Conservation (phyloP, 1,140 invertebrate genomes). For the Maniola jurtina region DNA sequence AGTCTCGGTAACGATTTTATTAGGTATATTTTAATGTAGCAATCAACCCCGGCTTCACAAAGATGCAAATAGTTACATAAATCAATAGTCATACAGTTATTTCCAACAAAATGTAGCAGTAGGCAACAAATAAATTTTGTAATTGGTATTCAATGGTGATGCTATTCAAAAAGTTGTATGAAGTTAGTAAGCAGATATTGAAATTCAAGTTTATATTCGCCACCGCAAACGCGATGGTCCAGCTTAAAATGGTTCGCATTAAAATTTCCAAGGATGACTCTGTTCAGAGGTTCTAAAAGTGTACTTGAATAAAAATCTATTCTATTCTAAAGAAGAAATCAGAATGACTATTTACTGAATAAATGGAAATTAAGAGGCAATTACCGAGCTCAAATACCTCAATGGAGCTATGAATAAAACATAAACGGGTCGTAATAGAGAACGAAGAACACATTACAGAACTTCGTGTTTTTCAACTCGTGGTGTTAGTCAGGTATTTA, state of each 20-base stretch:
- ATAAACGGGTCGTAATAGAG: neutral
- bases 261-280: neutral
- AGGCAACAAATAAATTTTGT: neutral
- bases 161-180: neutral
- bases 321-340: neutral
- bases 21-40: too few relatives aligned
- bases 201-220: neutral
- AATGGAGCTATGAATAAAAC: neutral
- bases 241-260: neutral
- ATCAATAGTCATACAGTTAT: too few relatives aligned
- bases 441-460: too few relatives aligned
- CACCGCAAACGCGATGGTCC: neutral
- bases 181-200: neutral
- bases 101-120: neutral
- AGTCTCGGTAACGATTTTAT: too few relatives aligned
- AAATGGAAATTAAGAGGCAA: constrained; percentile 7
- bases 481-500: too few relatives aligned
- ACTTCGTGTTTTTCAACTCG: too few relatives aligned
- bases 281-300: neutral
- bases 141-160: neutral
- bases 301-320: too few relatives aligned
- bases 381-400: neutral
- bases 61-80: too few relatives aligned
- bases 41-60: too few relatives aligned
- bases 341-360: neutral